Evolutionary conservation across 2,888 invertebrate species (phyloP), one percentile per base, ranked within the genome.

Genomic region (Tricholauxania praeusta): DNA sequence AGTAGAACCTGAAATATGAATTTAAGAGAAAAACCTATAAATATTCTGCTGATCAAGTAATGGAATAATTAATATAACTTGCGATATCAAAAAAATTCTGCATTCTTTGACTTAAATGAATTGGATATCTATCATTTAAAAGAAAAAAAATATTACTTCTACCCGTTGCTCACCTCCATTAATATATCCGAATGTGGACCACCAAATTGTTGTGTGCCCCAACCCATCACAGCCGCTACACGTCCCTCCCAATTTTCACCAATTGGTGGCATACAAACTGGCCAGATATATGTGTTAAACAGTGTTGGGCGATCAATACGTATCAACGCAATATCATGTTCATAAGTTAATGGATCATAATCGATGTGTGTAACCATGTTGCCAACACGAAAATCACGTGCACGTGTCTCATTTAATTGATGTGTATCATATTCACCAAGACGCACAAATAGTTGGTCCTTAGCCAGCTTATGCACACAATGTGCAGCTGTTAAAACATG

Each of bases 391-490:
- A 93, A 93, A 83, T 94, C 93, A 78, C 91, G 89, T 0, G 92
- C 89, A 1, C 93, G 89, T 0, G 93, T 92, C 82, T 95, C 95
- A 82, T 92, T 92, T 14, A 83, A 82, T 62, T 88, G 87, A 1
- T 89, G 87, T 78, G 95, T 92, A 84, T 95, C 93, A 85, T 96
- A 96, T 83, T 96, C 96, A 0, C 96, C 96, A 6, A 96, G 89
- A 28, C 95, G 90, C 0, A 94, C 92, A 66, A 88, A 89, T 2
- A 95, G 83, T 1, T 93, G 91, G 2, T 89, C 87, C 0, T 90
- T 88, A 66, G 89, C 88, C 82, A 90, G 89, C 73, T 93, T 92
- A 81, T 81, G 81, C 49, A 83, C 74, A 67, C 87, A 86, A 78
- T 86, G 87, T 0, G 86, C 87, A 0, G 87, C 87, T 0, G 87